Evolutionary conservation across 2,113 vertebrate species (phyloP).

Genomic region (Apus apus): DNA sequence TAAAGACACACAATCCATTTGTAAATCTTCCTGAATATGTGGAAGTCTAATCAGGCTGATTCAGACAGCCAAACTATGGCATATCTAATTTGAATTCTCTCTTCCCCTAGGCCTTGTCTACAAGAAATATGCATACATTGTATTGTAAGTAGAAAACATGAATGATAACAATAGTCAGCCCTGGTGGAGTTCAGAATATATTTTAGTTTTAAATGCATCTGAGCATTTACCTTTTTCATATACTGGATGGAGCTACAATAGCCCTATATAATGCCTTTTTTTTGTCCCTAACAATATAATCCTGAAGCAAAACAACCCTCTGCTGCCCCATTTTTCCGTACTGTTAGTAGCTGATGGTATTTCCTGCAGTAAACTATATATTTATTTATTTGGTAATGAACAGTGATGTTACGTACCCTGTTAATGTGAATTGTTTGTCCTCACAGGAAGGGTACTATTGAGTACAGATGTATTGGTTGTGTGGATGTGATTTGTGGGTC

Average conservation of each 20-base stretch:
- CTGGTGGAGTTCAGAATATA: neutral
- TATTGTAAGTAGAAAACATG: neutral
- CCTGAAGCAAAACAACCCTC: neutral
- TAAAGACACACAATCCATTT: slow-evolving; percentile 42
- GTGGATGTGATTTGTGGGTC: neutral
- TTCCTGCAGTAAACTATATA: neutral
- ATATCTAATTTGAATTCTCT: slow-evolving; percentile 40
- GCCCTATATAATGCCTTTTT: neutral
- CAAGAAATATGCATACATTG: slow-evolving; percentile 25
- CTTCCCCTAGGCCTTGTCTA: slow-evolving; percentile 42
- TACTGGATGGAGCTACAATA: neutral
- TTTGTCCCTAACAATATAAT: neutral
- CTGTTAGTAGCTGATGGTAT: neutral
- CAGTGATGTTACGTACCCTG: neutral
- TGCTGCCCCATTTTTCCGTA: neutral
- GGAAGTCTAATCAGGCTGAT: slow-evolving; percentile 57
- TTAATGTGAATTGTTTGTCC: neutral
- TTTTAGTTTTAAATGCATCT: neutral
- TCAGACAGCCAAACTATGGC: slow-evolving; percentile 13
- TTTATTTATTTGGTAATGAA: neutral
- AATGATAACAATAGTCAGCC: neutral
- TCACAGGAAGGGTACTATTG: neutral
- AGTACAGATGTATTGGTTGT: neutral
- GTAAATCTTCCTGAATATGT: slow-evolving; percentile 42
- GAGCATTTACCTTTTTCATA: neutral